Conservation (phyloP, 2,797 vertebrate species). For the Thalassophryne amazonica region DNA sequence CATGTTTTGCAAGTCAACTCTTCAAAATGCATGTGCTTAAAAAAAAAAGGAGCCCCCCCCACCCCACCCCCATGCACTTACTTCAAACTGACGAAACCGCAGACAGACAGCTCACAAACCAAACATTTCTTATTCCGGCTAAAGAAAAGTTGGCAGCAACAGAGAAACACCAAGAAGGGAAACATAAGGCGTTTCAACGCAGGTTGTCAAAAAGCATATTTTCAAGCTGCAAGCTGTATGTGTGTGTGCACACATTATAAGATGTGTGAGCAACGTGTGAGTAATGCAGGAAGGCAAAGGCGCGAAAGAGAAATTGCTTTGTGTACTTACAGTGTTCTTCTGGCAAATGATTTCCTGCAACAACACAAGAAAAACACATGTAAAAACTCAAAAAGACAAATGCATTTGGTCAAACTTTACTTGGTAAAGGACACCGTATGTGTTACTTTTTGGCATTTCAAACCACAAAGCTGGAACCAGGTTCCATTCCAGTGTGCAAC, state of each 20-base stretch:
- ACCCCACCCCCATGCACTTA: not conserved
- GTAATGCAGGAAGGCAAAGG: slow-evolving; percentile 43
- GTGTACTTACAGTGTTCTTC: slow-evolving; percentile 97
- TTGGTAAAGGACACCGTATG: no score
- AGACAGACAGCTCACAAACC: slow-evolving; percentile 11
- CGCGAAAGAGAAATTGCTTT: not conserved
- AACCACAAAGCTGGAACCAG: no score
- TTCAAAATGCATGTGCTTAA: not conserved
- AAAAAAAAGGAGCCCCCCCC: no score
- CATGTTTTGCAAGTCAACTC: slow-evolving; percentile 48
- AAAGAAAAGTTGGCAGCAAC: slow-evolving; percentile 1
- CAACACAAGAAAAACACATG: slow-evolving; percentile 34
- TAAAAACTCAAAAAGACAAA: slow-evolving; percentile 11
- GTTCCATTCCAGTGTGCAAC: no score
- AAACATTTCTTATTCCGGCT: slow-evolving; percentile 10
- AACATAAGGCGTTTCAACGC: slow-evolving; percentile 32
- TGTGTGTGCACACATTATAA: slow-evolving; percentile 28
- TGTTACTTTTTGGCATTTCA: no score
- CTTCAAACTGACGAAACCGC: not conserved
- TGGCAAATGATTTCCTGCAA: slow-evolving; percentile 97
- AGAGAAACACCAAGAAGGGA: slow-evolving; percentile 12
- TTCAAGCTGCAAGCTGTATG: no score
- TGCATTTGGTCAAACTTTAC: no score
- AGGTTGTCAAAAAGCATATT: slow-evolving; percentile 33
- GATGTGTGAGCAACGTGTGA: slow-evolving; percentile 41